Percentiles rank a stretch among this genome's conserved stretches.
Evolutionary conservation across 2,797 vertebrate genomes (phyloP).

Genomic region (Siniperca undulata): DNA sequence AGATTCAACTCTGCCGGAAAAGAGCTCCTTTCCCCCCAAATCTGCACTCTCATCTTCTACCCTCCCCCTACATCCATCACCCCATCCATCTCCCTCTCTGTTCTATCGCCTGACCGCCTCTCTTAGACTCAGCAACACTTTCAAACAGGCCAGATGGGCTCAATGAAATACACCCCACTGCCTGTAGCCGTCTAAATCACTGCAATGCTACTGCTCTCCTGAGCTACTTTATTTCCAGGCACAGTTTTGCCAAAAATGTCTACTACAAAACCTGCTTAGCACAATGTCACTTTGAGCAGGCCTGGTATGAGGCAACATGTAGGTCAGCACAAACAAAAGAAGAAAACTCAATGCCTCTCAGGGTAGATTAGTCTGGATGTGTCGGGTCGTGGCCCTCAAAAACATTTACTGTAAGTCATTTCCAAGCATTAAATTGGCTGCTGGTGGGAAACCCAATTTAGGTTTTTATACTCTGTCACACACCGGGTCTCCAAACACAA

Average conservation of each 20-base stretch:
- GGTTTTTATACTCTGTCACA: conserved; percentile 51
- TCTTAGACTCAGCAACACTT: conserved; percentile 71
- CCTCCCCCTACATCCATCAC: conserved; percentile 46
- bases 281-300: conserved; percentile 31
- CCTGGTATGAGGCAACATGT: conserved; percentile 1
- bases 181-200: conserved; percentile 56
- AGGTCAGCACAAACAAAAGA: conserved; percentile 19
- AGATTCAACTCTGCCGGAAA: conserved; percentile 72
- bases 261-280: conserved; percentile 26
- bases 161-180: conserved; percentile 59
- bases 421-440: conserved; percentile 55
- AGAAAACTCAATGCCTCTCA: not conserved
- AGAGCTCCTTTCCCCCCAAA: conserved; percentile 63
- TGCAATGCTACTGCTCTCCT: conserved; percentile 36
- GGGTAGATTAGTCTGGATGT: conserved; percentile 7
- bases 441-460: conserved; percentile 59
- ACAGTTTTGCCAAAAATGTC: conserved; percentile 21
- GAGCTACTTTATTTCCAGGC: conserved; percentile 44
- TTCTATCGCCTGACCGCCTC: conserved; percentile 58
- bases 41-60: conserved; percentile 79
- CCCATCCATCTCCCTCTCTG: conserved; percentile 64
- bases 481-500: conserved; percentile 36
- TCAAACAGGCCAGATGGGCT: conserved; percentile 71
- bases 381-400: conserved; percentile 36
- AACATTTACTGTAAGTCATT: conserved; percentile 59